phyloP scores from a whole-genome alignment of 1,140 invertebrate genomes.

The Megalopta genalis region DNA sequence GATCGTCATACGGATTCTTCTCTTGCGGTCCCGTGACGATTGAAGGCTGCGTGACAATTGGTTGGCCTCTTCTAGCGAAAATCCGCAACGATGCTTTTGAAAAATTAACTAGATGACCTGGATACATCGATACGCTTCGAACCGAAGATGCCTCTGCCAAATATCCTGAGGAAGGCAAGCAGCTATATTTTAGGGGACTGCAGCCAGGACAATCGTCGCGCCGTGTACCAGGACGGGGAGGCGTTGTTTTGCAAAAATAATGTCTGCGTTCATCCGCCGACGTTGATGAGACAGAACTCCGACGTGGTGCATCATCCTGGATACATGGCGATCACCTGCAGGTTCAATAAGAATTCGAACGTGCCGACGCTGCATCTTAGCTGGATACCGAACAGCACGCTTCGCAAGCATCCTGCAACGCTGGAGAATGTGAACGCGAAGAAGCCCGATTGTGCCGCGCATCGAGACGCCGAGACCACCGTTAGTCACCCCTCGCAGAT shows the following conservation, averaged over 20 bases:
- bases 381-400: conserved; percentile 95
- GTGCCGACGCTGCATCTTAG: conserved; percentile 92
- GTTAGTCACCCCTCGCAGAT: conserved; percentile 41
- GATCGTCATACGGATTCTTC: background rate
- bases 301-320: conserved; percentile 94
- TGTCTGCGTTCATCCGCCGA: conserved; percentile 96
- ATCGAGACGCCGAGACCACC: conserved; percentile 24
- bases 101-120: conserved; percentile 35
- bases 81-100: background rate
- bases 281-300: conserved; percentile 87
- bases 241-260: conserved; percentile 95
- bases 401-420: conserved; percentile 91
- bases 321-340: conserved; percentile 92
- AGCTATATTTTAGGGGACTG: conserved; percentile 88
- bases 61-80: background rate
- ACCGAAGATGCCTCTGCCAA: conserved; percentile 86
- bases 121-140: background rate
- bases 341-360: conserved; percentile 86
- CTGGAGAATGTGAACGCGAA: conserved; percentile 82
- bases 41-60: background rate
- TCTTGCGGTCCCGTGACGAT: background rate
- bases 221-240: conserved; percentile 88
- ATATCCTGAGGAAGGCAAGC: conserved; percentile 87
- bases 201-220: conserved; percentile 73
- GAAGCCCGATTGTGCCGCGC: conserved; percentile 6